Base-by-base conservation (phyloP, 1,140 invertebrate genomes). In the Bombus cullumanus region DNA sequence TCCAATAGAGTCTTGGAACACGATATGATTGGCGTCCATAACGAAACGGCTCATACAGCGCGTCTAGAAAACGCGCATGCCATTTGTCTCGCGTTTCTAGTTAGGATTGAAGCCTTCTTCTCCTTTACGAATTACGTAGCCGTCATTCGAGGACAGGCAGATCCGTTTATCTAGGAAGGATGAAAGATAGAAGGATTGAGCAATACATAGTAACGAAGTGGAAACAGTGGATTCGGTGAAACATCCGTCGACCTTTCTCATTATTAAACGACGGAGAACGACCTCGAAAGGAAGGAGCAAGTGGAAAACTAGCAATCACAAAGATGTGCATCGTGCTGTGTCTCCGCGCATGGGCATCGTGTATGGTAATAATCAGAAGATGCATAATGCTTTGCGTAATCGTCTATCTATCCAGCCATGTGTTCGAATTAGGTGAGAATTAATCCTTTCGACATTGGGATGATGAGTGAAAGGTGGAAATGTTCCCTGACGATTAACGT, bases 231-330 rank as follows among this genome's bases (percentile, higher is more conserved):
- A 68, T 79, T 80, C 34, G 80, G 53, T 62, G 80, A 81, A 81
- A 81, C 80, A 73, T 81, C 80, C 80, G 69, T 43, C 31, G 76
- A 79, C 31, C 77, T 85, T 64, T 73, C 75, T 43, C 66, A 39
- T 80, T 79, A 80, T 80, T 85, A 85, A 85, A 71, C 83, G 53
- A n/a, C 68, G 76, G 22, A 53, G 83, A 85, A 85, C 83, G 83
- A 64, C 77, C 83, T 85, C 83, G 81, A 13, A 1, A 39, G 12
- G 53, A 25, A 53, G 59, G 72, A 22, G 10, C 39, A 34, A 28
- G 4, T 57, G 41, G 53, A 47, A 25, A 39, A 37, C 31, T 8
- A 37, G 43, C 8, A n/a, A 37, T 13, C 6, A n/a, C 75, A n/a
- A 13, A 80, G 83, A 85, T 85, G 83, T 34, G 77, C 77, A 85